Evolutionary conservation across 64 coral and sea anemone genomes (phyloP).

Genomic region (Montipora cactus): DNA sequence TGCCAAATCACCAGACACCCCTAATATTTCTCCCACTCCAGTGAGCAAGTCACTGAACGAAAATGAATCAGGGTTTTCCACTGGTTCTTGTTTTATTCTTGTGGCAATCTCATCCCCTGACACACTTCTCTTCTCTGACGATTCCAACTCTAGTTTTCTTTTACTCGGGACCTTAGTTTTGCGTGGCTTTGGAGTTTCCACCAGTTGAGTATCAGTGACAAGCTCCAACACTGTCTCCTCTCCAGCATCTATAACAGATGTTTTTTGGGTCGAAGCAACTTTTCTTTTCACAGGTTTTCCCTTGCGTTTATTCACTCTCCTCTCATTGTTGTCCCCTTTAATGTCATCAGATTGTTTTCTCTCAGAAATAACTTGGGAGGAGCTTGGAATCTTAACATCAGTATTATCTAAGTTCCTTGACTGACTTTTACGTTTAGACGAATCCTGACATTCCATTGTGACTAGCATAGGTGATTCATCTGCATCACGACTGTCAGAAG

Average conservation of each 20-base stretch:
- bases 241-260: background rate
- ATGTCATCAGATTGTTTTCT: background rate
- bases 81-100: slow-evolving; percentile 18
- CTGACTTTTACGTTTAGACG: background rate
- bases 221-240: background rate
- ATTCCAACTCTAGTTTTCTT: slow-evolving; percentile 6
- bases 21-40: background rate
- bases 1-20: background rate
- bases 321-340: background rate
- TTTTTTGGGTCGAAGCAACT: background rate
- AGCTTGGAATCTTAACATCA: background rate
- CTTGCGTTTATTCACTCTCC: slow-evolving; percentile 7
- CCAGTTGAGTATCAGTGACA: background rate
- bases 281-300: slow-evolving; percentile 41
- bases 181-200: background rate
- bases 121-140: background rate
- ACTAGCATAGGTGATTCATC: too few relatives aligned
- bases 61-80: background rate
- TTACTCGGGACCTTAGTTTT: background rate
- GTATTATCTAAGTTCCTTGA: background rate
- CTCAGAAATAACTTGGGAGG: background rate
- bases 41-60: background rate
- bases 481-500: background rate
- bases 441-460: background rate
- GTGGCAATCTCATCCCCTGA: background rate